These are phyloP conservation scores for Tachystola acroxantha DNA, from an alignment of 2,888 invertebrate genomes.

Conservation along the genomic window DNA sequence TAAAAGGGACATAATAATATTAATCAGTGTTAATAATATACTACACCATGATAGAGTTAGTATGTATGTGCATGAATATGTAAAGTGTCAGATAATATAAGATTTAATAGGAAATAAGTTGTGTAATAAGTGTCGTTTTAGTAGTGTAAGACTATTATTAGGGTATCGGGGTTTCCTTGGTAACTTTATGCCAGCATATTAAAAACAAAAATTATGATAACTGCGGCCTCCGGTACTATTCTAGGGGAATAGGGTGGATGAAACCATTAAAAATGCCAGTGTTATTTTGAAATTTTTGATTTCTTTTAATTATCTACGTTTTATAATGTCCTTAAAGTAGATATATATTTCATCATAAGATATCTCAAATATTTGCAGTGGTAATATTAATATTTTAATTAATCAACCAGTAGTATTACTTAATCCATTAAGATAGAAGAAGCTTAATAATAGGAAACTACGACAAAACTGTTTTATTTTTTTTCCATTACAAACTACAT, in stretches of 20 bases:
- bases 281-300: conserved; percentile 76
- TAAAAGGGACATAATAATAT: too few species aligned
- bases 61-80: too few species aligned
- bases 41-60: too few species aligned
- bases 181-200: conserved; percentile 40
- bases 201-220: conserved; percentile 74
- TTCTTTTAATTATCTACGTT: conserved; percentile 80
- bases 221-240: conserved; percentile 21
- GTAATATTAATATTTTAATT: conserved; percentile 78
- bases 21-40: too few species aligned
- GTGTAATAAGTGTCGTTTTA: conserved; percentile 21
- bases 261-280: conserved; percentile 74
- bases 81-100: background rate
- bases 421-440: conserved; percentile 77
- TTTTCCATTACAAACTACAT: conserved; percentile 76
- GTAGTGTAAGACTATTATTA: conserved; percentile 60
- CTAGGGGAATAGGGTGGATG: conserved; percentile 38
- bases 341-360: conserved; percentile 79
- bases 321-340: conserved; percentile 80
- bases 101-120: conserved; percentile 1
- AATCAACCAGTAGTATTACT: conserved; percentile 77
- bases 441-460: conserved; percentile 78
- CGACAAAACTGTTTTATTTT: conserved; percentile 70
- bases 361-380: conserved; percentile 79
- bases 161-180: background rate